A percentile compares a stretch with the other conserved stretches of the same genome.
Conservation (phyloP, 2,888 invertebrate species). For the Zygogramma bicolorata region DNA sequence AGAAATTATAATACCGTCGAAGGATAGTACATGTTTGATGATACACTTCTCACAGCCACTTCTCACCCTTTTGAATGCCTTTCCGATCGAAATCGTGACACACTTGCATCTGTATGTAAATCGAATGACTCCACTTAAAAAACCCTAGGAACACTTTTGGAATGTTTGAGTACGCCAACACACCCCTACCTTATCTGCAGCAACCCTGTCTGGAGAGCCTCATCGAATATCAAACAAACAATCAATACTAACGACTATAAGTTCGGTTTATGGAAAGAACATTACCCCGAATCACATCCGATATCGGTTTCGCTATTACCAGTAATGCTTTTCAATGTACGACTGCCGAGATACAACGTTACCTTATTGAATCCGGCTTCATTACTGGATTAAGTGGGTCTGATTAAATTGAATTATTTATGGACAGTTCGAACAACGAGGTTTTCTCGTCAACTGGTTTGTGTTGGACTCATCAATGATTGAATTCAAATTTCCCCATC, state of each 20-base stretch:
- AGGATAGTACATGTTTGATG: too few relatives aligned
- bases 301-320: slow-evolving; percentile 22
- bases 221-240: slow-evolving; percentile 51
- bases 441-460: background rate
- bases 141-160: slow-evolving; percentile 50
- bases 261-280: slow-evolving; percentile 43
- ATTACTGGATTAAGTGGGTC: background rate
- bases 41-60: slow-evolving; percentile 29
- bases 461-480: background rate
- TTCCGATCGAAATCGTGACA: slow-evolving; percentile 43
- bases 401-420: background rate
- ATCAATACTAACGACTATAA: slow-evolving; percentile 53
- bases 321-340: slow-evolving; percentile 34
- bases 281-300: slow-evolving; percentile 35
- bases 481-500: background rate
- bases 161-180: slow-evolving; percentile 49
- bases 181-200: slow-evolving; percentile 41
- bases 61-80: slow-evolving; percentile 48
- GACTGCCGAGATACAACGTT: background rate
- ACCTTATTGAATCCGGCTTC: background rate
- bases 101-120: slow-evolving; percentile 58
- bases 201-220: slow-evolving; percentile 46
- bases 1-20: too few relatives aligned
- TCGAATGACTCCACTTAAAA: slow-evolving; percentile 57
- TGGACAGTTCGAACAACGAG: background rate